Evolutionary conservation across 2,888 invertebrate genomes (phyloP).

Genomic region (Diadegma fenestrale): DNA sequence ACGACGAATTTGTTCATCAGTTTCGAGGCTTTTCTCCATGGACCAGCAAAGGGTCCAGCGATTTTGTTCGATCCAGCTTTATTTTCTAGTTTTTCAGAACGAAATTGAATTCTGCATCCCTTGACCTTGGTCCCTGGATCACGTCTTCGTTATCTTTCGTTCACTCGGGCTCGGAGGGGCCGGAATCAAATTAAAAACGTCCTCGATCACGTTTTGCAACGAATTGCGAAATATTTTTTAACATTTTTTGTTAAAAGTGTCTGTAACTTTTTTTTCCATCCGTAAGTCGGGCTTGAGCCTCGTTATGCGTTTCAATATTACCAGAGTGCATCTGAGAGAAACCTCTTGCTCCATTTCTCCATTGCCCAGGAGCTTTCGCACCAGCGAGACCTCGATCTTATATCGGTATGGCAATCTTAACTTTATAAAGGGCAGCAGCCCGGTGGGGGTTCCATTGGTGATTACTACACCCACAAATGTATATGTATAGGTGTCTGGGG

Average conservation of each 20-base stretch:
- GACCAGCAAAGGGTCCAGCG: neutral
- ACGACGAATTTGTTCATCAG: neutral
- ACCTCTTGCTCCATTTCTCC: slow-evolving; percentile 19
- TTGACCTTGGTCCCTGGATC: neutral
- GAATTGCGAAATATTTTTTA: neutral
- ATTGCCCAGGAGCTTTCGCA: slow-evolving; percentile 40
- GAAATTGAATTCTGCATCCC: neutral
- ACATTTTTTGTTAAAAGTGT: neutral
- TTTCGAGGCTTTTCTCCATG: neutral
- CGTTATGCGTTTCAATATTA: neutral
- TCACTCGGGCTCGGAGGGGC: neutral
- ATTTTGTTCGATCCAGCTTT: neutral
- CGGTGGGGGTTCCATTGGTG: slow-evolving; percentile 43
- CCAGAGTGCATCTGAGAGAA: slow-evolving; percentile 35
- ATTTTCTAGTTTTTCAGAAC: neutral
- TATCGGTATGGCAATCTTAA: slow-evolving; percentile 57
- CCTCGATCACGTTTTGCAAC: neutral
- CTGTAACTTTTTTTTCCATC: neutral
- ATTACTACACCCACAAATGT: neutral
- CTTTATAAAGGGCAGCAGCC: slow-evolving; percentile 34
- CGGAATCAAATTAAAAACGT: neutral
- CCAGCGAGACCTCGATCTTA: slow-evolving; percentile 38
- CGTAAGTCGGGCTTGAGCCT: neutral
- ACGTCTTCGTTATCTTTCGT: neutral
- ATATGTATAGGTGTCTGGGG: neutral